A percentile compares a stretch with the other conserved stretches of the same genome.
These are phyloP conservation scores for Perdita meconis DNA, from an alignment of 2,888 invertebrate genomes.

Conservation along the genomic window DNA sequence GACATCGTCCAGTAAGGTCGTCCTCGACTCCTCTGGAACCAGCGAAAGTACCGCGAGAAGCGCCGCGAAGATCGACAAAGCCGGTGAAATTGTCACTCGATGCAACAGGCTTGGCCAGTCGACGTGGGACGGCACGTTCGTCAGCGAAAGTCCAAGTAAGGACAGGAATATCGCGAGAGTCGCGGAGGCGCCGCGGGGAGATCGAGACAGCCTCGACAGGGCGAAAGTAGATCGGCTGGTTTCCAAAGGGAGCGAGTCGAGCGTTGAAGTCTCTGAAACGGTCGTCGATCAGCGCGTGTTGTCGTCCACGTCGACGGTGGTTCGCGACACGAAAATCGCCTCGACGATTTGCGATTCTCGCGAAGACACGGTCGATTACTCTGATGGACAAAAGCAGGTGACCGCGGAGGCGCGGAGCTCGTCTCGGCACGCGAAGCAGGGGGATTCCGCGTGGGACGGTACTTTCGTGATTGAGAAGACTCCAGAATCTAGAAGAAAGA, in stretches of 20 bases:
- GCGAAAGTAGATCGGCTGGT: slow-evolving; percentile 30
- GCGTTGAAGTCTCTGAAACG: slow-evolving; percentile 60
- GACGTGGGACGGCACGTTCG: slow-evolving; percentile 86
- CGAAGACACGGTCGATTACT: slow-evolving; percentile 40
- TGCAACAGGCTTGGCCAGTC: slow-evolving; percentile 76
- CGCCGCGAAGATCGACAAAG: slow-evolving; percentile 16
- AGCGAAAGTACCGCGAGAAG: slow-evolving; percentile 26
- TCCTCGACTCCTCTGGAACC: slow-evolving; percentile 14
- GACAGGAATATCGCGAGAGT: slow-evolving; percentile 16
- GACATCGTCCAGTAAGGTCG: slow-evolving; percentile 15
- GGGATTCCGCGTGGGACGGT: slow-evolving; percentile 85
- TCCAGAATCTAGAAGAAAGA: slow-evolving; percentile 29
- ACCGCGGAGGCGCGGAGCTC: slow-evolving; percentile 2
- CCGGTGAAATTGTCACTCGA: slow-evolving; percentile 39
- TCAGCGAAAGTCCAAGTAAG: slow-evolving; percentile 83
- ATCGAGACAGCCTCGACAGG: slow-evolving; percentile 6
- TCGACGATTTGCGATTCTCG: slow-evolving; percentile 4
- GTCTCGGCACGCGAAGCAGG: slow-evolving; percentile 74
- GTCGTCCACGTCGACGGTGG: slow-evolving; percentile 49
- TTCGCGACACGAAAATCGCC: slow-evolving; percentile 33
- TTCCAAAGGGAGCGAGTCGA: slow-evolving; percentile 35
- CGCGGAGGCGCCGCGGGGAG: neutral
- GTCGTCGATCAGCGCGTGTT: slow-evolving; percentile 44
- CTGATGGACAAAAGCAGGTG: slow-evolving; percentile 15
- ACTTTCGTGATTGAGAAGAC: slow-evolving; percentile 84